Evolutionary conservation across 1,140 invertebrate genomes (phyloP).

Genomic region (Apis mellifera): DNA sequence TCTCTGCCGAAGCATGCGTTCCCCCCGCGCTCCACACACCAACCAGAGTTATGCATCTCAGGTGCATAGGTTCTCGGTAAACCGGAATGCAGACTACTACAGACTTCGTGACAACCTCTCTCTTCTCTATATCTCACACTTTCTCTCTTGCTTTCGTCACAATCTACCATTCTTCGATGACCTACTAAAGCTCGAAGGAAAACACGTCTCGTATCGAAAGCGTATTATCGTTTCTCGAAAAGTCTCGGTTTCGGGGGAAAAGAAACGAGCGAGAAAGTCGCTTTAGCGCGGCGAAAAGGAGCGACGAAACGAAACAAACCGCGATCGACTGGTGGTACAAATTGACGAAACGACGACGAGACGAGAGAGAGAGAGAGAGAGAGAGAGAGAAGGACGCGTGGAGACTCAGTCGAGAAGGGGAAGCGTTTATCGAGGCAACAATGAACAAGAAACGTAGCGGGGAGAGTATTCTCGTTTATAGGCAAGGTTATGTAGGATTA

Average conservation of each 20-base stretch:
- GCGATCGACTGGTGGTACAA: not conserved
- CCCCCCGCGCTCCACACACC: constrained; percentile 48
- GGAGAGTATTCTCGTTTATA: constrained; percentile 49
- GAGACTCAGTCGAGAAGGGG: not conserved
- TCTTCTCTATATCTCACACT: constrained; percentile 26
- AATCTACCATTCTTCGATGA: constrained; percentile 38
- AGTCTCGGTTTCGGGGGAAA: not conserved
- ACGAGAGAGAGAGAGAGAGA: not conserved
- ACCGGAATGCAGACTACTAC: constrained; percentile 78
- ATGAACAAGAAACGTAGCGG: constrained; percentile 44
- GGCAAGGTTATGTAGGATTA: constrained; percentile 48
- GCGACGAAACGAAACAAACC: not conserved
- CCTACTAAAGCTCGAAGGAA: not conserved
- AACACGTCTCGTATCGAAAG: no score
- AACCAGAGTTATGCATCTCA: constrained; percentile 73
- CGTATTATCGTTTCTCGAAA: not conserved
- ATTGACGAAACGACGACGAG: not conserved
- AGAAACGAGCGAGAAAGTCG: no score
- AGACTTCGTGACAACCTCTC: constrained; percentile 46
- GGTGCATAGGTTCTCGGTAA: constrained; percentile 74
- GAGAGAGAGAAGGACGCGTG: not conserved
- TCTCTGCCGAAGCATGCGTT: constrained; percentile 25
- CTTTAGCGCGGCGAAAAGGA: not conserved
- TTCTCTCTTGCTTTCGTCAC: constrained; percentile 44
- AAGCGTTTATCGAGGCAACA: constrained; percentile 34